These are phyloP conservation scores for Teleopsis dalmanni DNA, from an alignment of 1,140 invertebrate species.

Conservation along the genomic window DNA sequence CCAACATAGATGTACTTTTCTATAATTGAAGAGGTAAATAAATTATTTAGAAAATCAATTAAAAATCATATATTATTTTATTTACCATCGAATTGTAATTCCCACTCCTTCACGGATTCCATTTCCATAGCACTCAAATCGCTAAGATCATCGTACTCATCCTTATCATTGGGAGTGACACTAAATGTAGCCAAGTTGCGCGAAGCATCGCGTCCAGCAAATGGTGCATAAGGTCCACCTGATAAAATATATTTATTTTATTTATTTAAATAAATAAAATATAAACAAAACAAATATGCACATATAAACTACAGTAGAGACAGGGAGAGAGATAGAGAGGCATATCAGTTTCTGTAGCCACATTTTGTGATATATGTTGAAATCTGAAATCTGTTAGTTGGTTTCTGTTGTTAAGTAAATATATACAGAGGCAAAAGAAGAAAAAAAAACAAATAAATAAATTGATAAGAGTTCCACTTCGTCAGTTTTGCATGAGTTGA, in stretches of 20 bases:
- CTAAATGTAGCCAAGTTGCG: constrained; percentile 89
- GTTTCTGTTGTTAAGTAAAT: too few species aligned
- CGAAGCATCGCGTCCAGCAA: constrained; percentile 93
- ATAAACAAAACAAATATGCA: background rate
- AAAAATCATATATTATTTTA: background rate
- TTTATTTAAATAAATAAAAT: background rate
- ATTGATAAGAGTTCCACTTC: too few species aligned
- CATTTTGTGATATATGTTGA: too few species aligned
- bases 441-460: too few species aligned
- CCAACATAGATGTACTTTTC: constrained; percentile 94
- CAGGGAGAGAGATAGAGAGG: too few species aligned
- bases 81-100: constrained; percentile 90
- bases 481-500: too few species aligned
- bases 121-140: constrained; percentile 82
- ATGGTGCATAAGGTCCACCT: constrained; percentile 90
- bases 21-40: constrained; percentile 46
- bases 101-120: constrained; percentile 90
- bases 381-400: too few species aligned
- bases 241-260: constrained; percentile 15
- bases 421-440: too few species aligned
- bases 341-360: background rate
- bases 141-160: constrained; percentile 91
- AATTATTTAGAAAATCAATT: background rate
- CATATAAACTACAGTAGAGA: too few species aligned
- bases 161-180: constrained; percentile 68